Evolutionary conservation across 1,140 invertebrate genomes (phyloP), one percentile per base, ranked within the genome.

Genomic region (Drosophila ogumai): DNA sequence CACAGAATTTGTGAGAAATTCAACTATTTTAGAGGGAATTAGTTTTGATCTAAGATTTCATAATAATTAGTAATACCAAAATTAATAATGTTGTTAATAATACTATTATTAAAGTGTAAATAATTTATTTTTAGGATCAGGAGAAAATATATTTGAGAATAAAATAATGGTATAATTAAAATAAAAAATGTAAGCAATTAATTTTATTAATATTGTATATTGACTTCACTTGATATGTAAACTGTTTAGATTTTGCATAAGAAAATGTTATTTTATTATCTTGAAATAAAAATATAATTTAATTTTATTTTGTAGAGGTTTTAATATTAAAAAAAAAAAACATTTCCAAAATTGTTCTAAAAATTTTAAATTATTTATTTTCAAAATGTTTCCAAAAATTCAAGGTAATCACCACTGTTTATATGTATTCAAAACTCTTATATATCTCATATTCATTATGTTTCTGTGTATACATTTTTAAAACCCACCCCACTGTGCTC

Each of bases 401-500:
- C 12, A 38, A 5, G 36, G 4, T 38, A 13, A 6, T 38, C 15
- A n/a, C 8, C 15, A 17, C 9, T 28, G 2, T 9, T 3, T 10
- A n/a, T n/a, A 3, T 28, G 12, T 25, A 10, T 1, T 1, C 3
- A 1, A 22, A 46, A 22, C 13, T 6, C 3, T 41, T 17, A 25
- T 8, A n/a, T 41, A 28, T 28, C 25, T 1, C 1, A 44, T 22
- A n/a, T 47, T 17, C 8, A 2, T 17, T n/a, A n/a, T 17, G 1
- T 17, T 50, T 50, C n/a, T 17, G n/a, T 32, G 0, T 0, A 12
- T 12, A 3, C 3, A 31, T 50, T 38, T n/a, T 9, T 38, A 1
- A 22, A 6, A 13, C 1, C 19, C 17, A 32, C 10, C 25, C 59
- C 75, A 76, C 44, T 52, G 75, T 67, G 36, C 64, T 3, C 47